Percentiles rank a stretch among this genome's conserved stretches.
These are phyloP conservation scores for Heliocidaris erythrogramma DNA, from an alignment of 35 echinoderm and acorn worm species.

Conservation along the genomic window DNA sequence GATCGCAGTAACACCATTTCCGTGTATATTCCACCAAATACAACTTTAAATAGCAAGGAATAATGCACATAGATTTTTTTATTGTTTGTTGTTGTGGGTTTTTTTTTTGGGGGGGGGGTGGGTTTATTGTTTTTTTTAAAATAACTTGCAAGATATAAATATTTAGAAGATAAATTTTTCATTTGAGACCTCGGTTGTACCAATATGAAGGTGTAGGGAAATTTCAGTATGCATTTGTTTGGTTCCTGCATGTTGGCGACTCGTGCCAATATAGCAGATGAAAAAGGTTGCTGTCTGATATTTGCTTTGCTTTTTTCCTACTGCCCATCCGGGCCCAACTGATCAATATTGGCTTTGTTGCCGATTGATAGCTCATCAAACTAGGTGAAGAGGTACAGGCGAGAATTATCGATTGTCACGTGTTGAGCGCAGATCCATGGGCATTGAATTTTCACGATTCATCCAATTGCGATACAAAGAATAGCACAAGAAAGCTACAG, in stretches of 20 bases:
- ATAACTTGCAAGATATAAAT: neutral
- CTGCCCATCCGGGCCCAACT: neutral
- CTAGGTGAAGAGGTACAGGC: neutral
- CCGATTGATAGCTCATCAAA: neutral
- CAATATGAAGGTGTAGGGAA: neutral
- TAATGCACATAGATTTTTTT: too few species aligned
- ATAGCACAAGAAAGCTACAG: too few species aligned
- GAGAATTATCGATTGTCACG: neutral
- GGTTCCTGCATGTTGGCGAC: neutral
- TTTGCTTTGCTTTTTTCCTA: constrained; percentile 15
- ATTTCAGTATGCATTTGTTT: neutral
- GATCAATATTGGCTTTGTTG: neutral
- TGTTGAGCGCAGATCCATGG: too few species aligned
- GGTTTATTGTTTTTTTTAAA: neutral
- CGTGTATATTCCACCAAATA: neutral
- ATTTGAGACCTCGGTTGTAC: too few species aligned
- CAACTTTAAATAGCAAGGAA: neutral
- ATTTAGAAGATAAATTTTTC: too few species aligned
- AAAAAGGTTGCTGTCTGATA: neutral
- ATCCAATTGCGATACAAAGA: too few species aligned
- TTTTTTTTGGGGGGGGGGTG: too few species aligned
- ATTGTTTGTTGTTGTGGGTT: too few species aligned
- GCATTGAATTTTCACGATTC: neutral
- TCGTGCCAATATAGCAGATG: neutral
- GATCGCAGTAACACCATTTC: too few species aligned